Base-by-base conservation (phyloP, 64 coral and sea anemone genomes). In the Stichodactyla helianthus region DNA sequence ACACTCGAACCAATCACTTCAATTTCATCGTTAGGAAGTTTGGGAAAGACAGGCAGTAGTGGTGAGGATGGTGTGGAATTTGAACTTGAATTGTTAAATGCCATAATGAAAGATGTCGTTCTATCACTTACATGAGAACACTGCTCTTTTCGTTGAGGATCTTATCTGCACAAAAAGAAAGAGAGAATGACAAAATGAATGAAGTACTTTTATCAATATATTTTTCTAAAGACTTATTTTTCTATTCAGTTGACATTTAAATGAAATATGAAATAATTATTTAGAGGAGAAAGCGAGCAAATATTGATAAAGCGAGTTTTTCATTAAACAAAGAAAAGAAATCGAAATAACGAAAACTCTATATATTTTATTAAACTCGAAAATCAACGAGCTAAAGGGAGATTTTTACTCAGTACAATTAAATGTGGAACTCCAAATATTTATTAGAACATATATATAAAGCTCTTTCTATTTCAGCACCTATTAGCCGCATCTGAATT, bases 1-100 rank as follows among this genome's bases (percentile, higher is more conserved):
- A 87, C 78, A 6, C 76, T 83, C 19, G 90, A 82, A 9, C 23
- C 85, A 6, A 92, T 92, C 0, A 83, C 84, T 87, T 92, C 90
- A 4, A 70, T 16, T 55, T 82, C 85, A 26, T 86, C 90, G 31
- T 87, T 51, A 4, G 85, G 77, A 18, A 92, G 77, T 20, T 57
- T 82, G 0, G 85, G 77, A 50, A 87, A 79, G 35, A 3, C 35
- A 44, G 35, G 1, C 35, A 44, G 35, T 44, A 44, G 35, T 1
- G 23, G 23, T 17, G 17, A 23, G 14, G 0, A 14, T 86, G 78
- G 31, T 31, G 82, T 60, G 53, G 54, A 86, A 23, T 74, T 74
- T 4, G 25, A 14, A 31, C 68, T 74, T 27, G 68, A 74, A 23
- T 74, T 74, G 23, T 74, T 74, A 9, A 11, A 27, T 3, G 68